Evolutionary conservation across 2,113 vertebrate species (phyloP).

Genomic region (Ovibos moschatus): DNA sequence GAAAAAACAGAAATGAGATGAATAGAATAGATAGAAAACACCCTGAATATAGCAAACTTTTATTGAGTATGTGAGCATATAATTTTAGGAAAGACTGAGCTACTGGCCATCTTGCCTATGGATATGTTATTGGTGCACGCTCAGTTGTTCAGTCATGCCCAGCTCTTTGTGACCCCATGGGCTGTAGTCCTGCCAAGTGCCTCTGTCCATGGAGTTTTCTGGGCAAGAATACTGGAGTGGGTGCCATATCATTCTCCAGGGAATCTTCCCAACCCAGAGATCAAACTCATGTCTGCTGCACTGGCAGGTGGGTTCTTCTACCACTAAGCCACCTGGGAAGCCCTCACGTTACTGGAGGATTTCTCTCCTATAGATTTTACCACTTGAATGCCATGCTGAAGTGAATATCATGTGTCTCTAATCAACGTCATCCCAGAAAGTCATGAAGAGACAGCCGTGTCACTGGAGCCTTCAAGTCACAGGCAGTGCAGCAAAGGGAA

Average conservation of each 20-base stretch:
- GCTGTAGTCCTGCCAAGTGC: background rate
- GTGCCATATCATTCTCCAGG: background rate
- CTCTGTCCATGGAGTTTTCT: background rate
- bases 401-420: slow-evolving; percentile 54
- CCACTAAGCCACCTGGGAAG: background rate
- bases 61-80: background rate
- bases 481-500: slow-evolving; percentile 63
- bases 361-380: slow-evolving; percentile 54
- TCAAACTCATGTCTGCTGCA: background rate
- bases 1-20: background rate
- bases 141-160: background rate
- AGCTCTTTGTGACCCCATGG: background rate
- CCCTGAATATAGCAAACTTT: background rate
- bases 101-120: background rate
- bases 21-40: background rate
- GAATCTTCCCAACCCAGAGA: background rate
- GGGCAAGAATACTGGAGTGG: background rate
- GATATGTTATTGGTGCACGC: accelerated
- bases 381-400: background rate
- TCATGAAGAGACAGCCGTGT: slow-evolving; percentile 55
- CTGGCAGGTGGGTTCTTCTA: background rate
- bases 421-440: slow-evolving; percentile 62
- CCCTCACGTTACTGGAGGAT: accelerated
- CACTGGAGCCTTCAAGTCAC: slow-evolving; percentile 33
- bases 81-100: background rate